phyloP scores from a whole-genome alignment of 2,797 vertebrate species.

The Enteromius treurensis region DNA sequence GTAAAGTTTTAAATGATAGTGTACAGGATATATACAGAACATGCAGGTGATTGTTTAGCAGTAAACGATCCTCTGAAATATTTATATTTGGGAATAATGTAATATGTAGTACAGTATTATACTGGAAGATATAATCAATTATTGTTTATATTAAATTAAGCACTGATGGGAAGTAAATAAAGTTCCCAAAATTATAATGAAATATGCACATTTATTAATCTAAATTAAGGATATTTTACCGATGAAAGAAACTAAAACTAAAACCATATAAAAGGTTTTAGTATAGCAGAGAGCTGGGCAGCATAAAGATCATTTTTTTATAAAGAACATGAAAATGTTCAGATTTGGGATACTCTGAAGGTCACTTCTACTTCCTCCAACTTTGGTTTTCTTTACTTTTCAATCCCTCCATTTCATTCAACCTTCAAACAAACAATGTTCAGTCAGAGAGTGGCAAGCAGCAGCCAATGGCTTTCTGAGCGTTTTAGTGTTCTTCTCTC shows the following conservation, averaged over 20 bases:
- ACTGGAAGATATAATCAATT: not conserved
- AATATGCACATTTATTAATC: not conserved
- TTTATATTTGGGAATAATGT: not conserved
- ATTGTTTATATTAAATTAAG: not conserved
- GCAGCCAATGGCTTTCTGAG: constrained; percentile 75
- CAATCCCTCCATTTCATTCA: constrained; percentile 54
- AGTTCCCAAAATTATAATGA: not conserved
- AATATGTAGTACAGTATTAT: not conserved
- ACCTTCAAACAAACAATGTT: constrained; percentile 69
- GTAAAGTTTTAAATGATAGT: not conserved
- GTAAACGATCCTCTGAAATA: not conserved
- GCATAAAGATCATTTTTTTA: not conserved
- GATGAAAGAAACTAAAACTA: not conserved
- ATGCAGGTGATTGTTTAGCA: too few species aligned
- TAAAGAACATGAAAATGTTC: not conserved
- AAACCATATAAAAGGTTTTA: not conserved
- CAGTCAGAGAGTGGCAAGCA: constrained; percentile 63
- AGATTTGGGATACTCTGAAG: constrained; percentile 24
- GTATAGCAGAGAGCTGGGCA: not conserved
- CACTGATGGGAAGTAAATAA: not conserved
- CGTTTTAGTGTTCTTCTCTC: constrained; percentile 63
- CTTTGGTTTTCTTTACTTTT: constrained; percentile 61
- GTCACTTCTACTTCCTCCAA: constrained; percentile 18
- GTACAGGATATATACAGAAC: not conserved
- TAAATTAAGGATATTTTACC: not conserved